Base-by-base conservation (phyloP, 1,140 invertebrate genomes). In the Latrodectus geometricus region DNA sequence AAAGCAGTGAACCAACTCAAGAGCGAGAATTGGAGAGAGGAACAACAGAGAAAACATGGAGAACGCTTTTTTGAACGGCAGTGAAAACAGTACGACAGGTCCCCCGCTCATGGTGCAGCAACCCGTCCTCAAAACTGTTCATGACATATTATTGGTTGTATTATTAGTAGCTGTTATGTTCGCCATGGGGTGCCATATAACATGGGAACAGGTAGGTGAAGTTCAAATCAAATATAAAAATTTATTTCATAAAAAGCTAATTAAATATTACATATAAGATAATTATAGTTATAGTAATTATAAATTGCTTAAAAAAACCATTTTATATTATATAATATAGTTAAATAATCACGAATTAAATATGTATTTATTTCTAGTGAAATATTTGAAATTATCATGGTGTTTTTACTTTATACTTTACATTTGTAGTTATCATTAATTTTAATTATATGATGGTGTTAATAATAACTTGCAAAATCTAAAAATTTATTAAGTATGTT, bases 141-240 rank as follows among this genome's bases (percentile, higher is more conserved):
- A 89, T 35, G 90, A 91, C 77, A 72, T 89, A 50, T 80, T 90
- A 17, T 76, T 91, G 8, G 88, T 89, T 15, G 65, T 87, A 14
- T 85, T 90, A 8, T 78, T 91, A 0, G 86, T 90, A 2, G 86
- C 90, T 9, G 90, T 91, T 21, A 91, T 91, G 90, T 89, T 90
- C 73, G 89, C 90, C 8, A 91, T 91, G 90, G 90, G 90, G 35
- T 90, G 89, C 68, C 88, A 89, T 15, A 90, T 91, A 21, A 89
- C 82, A 35, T 86, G 52, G 86, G 78, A 88, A 78, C 85, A 89
- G 82, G 89, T 89, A 17, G 88, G 88, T 88, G 17, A 49, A 52
- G 35, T 35, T 35, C 35, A 35, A 35, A 35, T 35, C 5, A 3
- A 35, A 35, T 3, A 35, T 35, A 35, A 35, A 35, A 35, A 35